phyloP scores from a whole-genome alignment of 1,140 invertebrate species.

The Heliconius eleuchia region DNA sequence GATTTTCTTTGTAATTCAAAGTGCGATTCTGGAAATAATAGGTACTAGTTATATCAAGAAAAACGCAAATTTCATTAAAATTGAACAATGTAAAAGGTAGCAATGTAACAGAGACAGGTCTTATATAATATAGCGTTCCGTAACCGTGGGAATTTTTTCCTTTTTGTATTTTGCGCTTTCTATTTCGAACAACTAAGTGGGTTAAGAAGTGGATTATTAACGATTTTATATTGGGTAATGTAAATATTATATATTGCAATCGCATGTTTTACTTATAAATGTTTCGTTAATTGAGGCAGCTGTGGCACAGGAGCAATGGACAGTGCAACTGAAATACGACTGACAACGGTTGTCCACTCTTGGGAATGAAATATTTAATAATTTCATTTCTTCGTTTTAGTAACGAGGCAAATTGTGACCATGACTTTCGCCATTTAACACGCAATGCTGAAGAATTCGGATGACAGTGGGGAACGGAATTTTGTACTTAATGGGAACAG shows the following conservation, averaged over 20 bases:
- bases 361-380: no score
- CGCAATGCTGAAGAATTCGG: no score
- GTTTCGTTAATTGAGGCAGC: neutral
- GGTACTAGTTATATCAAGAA: neutral
- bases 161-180: neutral
- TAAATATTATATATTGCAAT: neutral
- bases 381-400: no score
- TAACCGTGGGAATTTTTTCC: conserved; percentile 5
- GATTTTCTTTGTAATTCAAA: neutral
- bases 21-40: no score
- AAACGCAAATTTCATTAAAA: neutral
- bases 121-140: conserved; percentile 1
- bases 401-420: no score
- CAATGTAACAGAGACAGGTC: neutral
- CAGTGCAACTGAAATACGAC: no score
- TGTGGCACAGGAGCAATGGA: no score
- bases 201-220: conserved; percentile 5
- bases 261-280: neutral
- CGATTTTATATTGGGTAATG: neutral
- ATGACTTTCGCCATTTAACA: no score
- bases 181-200: neutral
- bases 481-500: no score
- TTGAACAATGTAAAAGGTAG: neutral
- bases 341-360: neutral
- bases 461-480: no score